phyloP scores from a whole-genome alignment of 2,113 vertebrate species.

The Diglossa brunneiventris region DNA sequence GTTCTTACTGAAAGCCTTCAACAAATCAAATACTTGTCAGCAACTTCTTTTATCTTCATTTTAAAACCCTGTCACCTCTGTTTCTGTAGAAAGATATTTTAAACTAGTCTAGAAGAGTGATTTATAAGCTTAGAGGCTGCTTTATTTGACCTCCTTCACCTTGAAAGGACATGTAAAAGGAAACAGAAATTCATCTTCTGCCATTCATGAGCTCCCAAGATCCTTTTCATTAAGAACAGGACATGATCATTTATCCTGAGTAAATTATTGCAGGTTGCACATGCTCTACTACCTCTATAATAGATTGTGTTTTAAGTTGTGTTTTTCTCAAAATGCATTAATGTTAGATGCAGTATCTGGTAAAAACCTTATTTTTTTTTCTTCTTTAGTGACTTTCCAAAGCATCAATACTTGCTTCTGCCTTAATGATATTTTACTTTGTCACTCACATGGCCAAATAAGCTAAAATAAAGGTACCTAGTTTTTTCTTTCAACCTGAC shows the following conservation, averaged over 20 bases:
- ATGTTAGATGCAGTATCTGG: background rate
- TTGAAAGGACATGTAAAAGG: conserved; percentile 50
- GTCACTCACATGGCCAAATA: background rate
- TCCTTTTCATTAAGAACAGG: background rate
- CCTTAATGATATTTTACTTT: background rate
- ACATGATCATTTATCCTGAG: background rate
- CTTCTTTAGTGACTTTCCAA: background rate
- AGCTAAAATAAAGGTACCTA: background rate
- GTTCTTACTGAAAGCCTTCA: conserved; percentile 15
- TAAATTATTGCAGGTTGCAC: conserved; percentile 8
- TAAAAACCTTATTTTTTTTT: background rate
- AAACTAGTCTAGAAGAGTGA: conserved; percentile 35
- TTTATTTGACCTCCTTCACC: conserved; percentile 57
- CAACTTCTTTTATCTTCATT: conserved; percentile 54
- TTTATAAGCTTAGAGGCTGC: conserved; percentile 26
- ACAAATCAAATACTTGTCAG: conserved; percentile 49
- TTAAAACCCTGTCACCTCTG: conserved; percentile 29
- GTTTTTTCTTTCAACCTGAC: background rate
- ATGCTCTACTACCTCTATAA: background rate
- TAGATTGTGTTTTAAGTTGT: background rate
- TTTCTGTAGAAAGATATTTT: conserved; percentile 40
- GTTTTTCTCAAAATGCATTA: background rate
- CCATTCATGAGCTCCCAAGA: background rate
- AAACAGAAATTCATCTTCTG: conserved; percentile 51
- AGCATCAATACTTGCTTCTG: background rate